These are phyloP conservation scores for Cryptops parisi DNA, from an alignment of 2,888 invertebrate species.

Conservation along the genomic window DNA sequence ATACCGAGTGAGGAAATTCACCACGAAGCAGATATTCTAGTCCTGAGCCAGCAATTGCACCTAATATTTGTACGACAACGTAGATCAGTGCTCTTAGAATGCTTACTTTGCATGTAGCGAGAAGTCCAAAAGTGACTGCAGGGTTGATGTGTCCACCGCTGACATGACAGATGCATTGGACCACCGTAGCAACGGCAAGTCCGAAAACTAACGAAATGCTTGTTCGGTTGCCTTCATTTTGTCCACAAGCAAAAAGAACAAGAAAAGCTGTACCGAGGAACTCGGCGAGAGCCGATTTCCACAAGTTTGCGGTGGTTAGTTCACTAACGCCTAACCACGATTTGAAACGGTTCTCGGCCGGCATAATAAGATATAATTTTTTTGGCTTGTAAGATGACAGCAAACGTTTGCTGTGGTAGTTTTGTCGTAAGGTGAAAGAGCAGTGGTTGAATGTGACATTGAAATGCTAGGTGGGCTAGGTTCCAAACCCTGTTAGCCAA, in stretches of 20 bases:
- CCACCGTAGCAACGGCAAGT: neutral
- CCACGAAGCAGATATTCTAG: too few species aligned
- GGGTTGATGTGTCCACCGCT: constrained; percentile 34
- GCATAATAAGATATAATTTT: too few species aligned
- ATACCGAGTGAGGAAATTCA: too few species aligned
- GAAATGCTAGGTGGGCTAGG: too few species aligned
- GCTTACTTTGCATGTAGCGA: constrained; percentile 28
- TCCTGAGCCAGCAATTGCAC: constrained; percentile 25
- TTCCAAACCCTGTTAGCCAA: too few species aligned
- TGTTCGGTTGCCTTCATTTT: neutral
- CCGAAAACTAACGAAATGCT: neutral
- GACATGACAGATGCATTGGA: constrained; percentile 20
- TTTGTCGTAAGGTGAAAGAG: too few species aligned
- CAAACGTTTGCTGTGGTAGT: too few species aligned
- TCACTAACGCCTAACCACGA: neutral
- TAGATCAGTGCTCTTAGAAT: constrained; percentile 26
- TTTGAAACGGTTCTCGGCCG: neutral
- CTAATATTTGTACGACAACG: constrained; percentile 27
- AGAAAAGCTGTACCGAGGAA: neutral
- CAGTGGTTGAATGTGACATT: too few species aligned
- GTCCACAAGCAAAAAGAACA: neutral
- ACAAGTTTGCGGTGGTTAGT: neutral
- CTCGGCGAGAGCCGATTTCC: neutral
- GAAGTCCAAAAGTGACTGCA: constrained; percentile 30
- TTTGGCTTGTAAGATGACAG: too few species aligned